Evolutionary conservation across 2,113 vertebrate species (phyloP).

Genomic region (Rhea pennata): DNA sequence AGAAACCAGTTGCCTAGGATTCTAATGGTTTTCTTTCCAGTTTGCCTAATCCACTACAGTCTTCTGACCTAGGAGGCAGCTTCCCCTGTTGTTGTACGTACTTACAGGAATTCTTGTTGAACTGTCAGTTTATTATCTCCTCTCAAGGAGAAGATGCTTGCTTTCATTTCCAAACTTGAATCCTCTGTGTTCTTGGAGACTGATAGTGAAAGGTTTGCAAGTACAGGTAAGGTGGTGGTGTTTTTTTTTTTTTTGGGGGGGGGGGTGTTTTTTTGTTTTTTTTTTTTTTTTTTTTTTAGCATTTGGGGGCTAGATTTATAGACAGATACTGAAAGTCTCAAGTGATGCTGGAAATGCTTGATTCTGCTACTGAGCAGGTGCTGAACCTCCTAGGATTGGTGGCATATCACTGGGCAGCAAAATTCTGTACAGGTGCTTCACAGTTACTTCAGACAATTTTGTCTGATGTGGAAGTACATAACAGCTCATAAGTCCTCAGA

Average conservation of each 20-base stretch:
- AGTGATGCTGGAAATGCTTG: background rate
- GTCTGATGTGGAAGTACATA: fast-evolving
- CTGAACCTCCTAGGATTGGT: background rate
- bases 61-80: background rate
- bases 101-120: background rate
- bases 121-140: background rate
- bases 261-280: too few species aligned
- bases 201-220: background rate
- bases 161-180: background rate
- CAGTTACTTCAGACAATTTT: background rate
- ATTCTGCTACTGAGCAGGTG: background rate
- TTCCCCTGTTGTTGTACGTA: background rate
- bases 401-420: fast-evolving
- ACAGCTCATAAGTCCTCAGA: background rate
- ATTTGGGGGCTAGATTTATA: background rate
- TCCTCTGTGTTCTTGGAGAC: background rate
- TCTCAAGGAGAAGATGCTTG: background rate
- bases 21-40: background rate
- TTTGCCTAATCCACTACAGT: background rate
- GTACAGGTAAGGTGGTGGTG: background rate
- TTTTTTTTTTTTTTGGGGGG: too few species aligned
- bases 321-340: background rate
- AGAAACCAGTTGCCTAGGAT: background rate
- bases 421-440: fast-evolving
- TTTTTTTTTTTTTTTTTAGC: too few species aligned